A percentile compares a stretch with the other conserved stretches of the same genome.
Evolutionary conservation across 2,797 vertebrate species (phyloP).

Genomic region (Intellagama lesueurii): DNA sequence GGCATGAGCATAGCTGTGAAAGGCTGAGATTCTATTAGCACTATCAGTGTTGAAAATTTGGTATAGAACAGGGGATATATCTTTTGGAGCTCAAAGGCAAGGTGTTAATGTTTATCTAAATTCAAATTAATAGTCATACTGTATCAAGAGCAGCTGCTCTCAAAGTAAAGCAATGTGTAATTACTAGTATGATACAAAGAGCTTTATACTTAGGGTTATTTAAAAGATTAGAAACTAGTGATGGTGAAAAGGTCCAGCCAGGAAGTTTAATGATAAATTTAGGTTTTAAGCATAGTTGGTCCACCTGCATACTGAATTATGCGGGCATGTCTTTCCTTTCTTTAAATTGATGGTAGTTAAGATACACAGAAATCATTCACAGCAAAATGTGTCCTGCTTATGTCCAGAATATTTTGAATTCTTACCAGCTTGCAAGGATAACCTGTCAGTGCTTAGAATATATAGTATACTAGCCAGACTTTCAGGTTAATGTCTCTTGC

Average conservation of each 20-base stretch:
- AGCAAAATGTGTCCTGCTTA: background rate
- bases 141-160: background rate
- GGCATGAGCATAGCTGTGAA: conserved; percentile 47
- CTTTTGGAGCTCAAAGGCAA: background rate
- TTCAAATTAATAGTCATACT: background rate
- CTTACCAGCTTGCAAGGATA: background rate
- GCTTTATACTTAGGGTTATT: background rate
- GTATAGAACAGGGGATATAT: no score
- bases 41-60: conserved; percentile 31
- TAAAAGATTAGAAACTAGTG: background rate
- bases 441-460: conserved; percentile 13
- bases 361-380: background rate
- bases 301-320: background rate
- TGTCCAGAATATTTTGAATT: conserved; percentile 10
- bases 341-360: background rate
- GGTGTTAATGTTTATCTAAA: background rate
- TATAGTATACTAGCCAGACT: background rate
- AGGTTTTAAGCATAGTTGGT: conserved; percentile 9
- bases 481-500: conserved; percentile 4
- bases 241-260: background rate
- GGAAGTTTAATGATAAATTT: background rate
- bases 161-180: background rate
- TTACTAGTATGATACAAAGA: background rate
- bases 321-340: background rate
- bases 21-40: conserved; percentile 51